phyloP scores from a whole-genome alignment of 2,888 invertebrate genomes.

The Dorcus hopei region DNA sequence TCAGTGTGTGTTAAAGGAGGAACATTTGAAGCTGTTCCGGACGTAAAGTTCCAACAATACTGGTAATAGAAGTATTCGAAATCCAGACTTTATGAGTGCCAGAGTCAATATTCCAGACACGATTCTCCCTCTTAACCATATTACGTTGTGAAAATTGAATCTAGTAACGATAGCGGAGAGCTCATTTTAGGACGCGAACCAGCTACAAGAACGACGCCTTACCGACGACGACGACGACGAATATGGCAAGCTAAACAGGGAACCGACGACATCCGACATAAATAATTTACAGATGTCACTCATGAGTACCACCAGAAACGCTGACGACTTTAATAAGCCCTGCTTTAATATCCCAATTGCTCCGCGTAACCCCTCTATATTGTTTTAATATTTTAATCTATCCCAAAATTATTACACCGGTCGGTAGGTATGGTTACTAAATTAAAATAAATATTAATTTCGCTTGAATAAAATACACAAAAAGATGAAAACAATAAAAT shows the following conservation, averaged over 20 bases:
- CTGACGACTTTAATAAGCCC: background rate
- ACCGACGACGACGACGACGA: conserved; percentile 23
- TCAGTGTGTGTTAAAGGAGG: background rate
- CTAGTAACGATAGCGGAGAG: conserved; percentile 42
- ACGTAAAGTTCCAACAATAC: background rate
- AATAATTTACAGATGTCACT: background rate
- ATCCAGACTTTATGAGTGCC: conserved; percentile 42
- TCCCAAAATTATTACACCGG: too few species aligned
- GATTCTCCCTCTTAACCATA: conserved; percentile 47
- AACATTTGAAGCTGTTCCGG: background rate
- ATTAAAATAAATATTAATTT: too few species aligned
- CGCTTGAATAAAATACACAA: too few species aligned
- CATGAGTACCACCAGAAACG: background rate
- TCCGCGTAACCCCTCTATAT: too few species aligned
- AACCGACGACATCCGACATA: background rate
- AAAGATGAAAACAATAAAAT: too few species aligned
- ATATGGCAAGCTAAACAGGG: conserved; percentile 37
- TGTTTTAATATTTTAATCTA: too few species aligned
- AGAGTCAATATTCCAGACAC: conserved; percentile 47
- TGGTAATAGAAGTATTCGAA: conserved; percentile 26
- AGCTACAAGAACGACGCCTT: background rate
- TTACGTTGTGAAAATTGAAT: conserved; percentile 49
- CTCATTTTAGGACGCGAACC: conserved; percentile 33
- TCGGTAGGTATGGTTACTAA: too few species aligned
- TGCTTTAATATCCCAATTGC: too few species aligned